Conservation (phyloP, 2,113 vertebrate genomes). For the Eulemur macaco region DNA sequence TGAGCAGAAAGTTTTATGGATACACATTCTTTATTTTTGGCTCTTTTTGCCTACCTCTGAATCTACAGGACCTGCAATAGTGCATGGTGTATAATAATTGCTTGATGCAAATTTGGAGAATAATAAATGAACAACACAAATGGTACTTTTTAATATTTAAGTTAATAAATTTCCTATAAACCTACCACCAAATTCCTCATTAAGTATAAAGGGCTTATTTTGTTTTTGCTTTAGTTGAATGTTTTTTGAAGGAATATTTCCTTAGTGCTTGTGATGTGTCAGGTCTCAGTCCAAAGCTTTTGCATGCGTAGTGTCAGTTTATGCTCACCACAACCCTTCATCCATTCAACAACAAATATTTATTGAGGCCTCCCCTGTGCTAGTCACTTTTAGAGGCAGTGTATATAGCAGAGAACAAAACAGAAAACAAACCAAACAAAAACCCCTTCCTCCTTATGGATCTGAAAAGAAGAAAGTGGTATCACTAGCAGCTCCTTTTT, state of each 20-base stretch:
- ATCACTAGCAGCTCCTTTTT: too few relatives aligned
- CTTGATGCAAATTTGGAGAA: background rate
- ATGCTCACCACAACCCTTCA: background rate
- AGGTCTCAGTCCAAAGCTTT: background rate
- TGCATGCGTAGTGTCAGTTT: accelerated
- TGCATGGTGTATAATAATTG: background rate
- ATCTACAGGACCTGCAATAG: background rate
- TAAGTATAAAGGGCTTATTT: background rate
- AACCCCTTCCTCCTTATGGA: background rate
- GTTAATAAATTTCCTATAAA: background rate
- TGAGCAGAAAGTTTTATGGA: background rate
- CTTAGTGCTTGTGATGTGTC: background rate
- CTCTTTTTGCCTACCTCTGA: background rate
- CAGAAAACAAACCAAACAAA: background rate
- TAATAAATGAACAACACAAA: background rate
- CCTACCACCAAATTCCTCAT: background rate
- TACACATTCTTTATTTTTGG: background rate
- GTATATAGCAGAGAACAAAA: background rate
- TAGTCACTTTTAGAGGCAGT: background rate
- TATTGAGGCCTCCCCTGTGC: background rate
- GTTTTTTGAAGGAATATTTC: background rate
- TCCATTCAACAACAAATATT: background rate
- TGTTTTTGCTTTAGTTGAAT: background rate
- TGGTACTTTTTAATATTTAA: background rate
- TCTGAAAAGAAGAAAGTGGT: background rate